Evolutionary conservation across 2,113 vertebrate genomes (phyloP).

Genomic region (Andinoacara biseriatus): DNA sequence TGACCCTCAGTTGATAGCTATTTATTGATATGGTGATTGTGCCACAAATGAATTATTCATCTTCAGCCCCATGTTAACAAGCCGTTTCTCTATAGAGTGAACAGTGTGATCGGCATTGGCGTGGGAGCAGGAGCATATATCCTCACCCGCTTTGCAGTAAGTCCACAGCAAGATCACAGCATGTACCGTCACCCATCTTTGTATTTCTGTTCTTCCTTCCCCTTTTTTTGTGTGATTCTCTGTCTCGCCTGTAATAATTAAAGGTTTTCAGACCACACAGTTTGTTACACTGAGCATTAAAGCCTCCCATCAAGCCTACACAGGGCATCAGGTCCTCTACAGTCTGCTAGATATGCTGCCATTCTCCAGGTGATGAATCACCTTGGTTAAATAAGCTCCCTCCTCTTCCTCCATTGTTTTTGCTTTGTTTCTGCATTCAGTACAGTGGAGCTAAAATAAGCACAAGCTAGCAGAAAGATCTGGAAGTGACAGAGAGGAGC

Average conservation of each 20-base stretch:
- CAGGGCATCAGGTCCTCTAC: conserved; percentile 27
- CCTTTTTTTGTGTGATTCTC: not conserved
- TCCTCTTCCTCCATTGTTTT: conserved; percentile 9
- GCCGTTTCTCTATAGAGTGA: conserved; percentile 67
- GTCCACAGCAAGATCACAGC: conserved; percentile 34
- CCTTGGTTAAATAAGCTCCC: conserved; percentile 8
- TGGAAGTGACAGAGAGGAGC: conserved; percentile 16
- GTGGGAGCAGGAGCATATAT: conserved; percentile 82
- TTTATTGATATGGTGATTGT: conserved; percentile 7
- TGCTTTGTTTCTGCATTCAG: conserved; percentile 22
- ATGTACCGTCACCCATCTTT: not conserved
- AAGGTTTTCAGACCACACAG: conserved; percentile 24
- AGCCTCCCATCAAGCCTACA: conserved; percentile 38
- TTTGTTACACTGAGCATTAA: conserved; percentile 24
- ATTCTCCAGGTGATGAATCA: conserved; percentile 47
- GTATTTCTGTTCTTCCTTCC: not conserved
- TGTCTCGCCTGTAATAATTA: conserved; percentile 19
- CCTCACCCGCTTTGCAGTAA: conserved; percentile 79
- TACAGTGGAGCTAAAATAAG: conserved; percentile 48
- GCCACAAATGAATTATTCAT: not conserved
- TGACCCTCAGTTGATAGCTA: conserved; percentile 6
- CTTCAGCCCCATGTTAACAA: conserved; percentile 4
- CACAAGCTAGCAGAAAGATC: conserved; percentile 39
- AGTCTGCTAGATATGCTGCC: conserved; percentile 21
- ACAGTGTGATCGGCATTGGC: conserved; percentile 80